Conservation (phyloP, 2,888 invertebrate species). For the Harmothoe impar region DNA sequence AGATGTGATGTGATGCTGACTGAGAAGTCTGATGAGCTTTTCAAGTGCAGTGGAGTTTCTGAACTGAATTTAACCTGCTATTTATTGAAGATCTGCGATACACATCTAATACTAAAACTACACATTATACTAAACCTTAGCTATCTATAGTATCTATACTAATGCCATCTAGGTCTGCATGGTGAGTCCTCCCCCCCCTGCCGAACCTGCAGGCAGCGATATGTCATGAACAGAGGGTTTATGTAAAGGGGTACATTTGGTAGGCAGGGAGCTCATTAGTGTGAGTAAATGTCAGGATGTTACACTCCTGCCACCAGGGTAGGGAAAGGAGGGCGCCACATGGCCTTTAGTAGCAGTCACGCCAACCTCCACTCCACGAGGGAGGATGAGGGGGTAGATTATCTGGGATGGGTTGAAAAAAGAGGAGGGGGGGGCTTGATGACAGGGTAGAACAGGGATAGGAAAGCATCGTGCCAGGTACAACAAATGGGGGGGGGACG, state of each 20-base stretch:
- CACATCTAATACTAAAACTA: no score
- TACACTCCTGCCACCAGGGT: background rate
- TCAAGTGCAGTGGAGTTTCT: no score
- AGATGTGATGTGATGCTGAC: no score
- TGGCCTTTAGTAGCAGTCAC: background rate
- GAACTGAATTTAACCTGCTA: no score
- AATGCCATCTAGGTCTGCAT: no score
- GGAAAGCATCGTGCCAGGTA: background rate
- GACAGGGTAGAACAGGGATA: background rate
- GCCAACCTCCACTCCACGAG: constrained; percentile 3
- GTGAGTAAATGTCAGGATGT: constrained; percentile 50
- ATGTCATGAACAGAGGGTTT: constrained; percentile 3
- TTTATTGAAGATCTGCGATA: no score
- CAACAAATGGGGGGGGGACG: no score
- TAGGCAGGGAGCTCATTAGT: background rate
- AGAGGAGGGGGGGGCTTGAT: background rate
- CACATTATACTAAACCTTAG: no score
- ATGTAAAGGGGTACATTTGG: constrained; percentile 51
- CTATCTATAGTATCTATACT: no score
- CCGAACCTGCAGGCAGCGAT: background rate
- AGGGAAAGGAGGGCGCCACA: background rate
- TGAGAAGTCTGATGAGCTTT: no score
- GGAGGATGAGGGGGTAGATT: background rate
- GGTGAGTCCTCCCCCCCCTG: no score
- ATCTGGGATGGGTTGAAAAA: background rate